These are phyloP conservation scores for Nerophis ophidion DNA, from an alignment of 2,113 vertebrate genomes.

Conservation along the genomic window DNA sequence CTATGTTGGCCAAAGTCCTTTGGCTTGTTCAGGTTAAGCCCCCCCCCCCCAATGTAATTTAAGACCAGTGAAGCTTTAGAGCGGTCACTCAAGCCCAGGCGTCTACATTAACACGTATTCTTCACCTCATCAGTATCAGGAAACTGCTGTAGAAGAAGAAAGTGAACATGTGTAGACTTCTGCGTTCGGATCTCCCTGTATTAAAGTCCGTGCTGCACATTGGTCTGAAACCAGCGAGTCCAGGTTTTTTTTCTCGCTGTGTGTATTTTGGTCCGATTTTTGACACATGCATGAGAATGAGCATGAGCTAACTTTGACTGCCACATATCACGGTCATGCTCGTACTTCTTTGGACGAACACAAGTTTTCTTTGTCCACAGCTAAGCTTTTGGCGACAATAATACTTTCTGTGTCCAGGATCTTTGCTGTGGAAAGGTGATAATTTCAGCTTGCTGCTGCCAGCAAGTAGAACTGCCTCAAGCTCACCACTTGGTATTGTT, in stretches of 20 bases:
- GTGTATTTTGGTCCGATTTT: constrained; percentile 13
- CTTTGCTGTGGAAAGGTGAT: constrained; percentile 42
- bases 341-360: constrained; percentile 21
- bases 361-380: constrained; percentile 40
- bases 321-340: constrained; percentile 29
- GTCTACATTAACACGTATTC: constrained; percentile 56
- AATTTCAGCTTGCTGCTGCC: constrained; percentile 38
- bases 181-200: not conserved
- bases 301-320: constrained; percentile 28
- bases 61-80: constrained; percentile 61
- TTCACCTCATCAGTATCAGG: constrained; percentile 42
- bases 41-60: constrained; percentile 47
- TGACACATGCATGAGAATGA: not conserved
- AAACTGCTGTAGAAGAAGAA: constrained; percentile 17
- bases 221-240: not conserved
- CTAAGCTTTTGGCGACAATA: constrained; percentile 25
- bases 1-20: constrained; percentile 48
- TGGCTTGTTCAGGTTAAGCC: constrained; percentile 47
- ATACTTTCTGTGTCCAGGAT: constrained; percentile 21
- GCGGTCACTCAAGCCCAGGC: constrained; percentile 52
- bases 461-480: constrained; percentile 30
- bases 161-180: constrained; percentile 5
- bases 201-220: not conserved
- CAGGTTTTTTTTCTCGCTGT: not conserved
- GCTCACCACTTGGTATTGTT: constrained; percentile 32